Evolutionary conservation across 2,797 vertebrate species (phyloP).

Genomic region (Poecilia gillii): DNA sequence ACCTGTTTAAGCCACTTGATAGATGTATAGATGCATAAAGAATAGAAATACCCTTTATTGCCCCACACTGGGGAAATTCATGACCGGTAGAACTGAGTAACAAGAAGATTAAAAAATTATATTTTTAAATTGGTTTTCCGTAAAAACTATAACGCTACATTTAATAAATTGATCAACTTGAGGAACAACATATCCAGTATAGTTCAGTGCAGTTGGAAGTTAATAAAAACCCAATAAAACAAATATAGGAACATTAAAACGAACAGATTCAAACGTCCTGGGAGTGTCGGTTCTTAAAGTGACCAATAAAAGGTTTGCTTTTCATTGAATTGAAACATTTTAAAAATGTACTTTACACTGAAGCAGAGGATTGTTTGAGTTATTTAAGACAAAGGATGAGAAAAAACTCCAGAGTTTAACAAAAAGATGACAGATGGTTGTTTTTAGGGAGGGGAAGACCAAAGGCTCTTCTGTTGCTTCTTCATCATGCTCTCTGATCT

Average conservation of each 20-base stretch:
- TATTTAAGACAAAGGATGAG: not conserved
- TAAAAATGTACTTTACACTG: constrained; percentile 46
- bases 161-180: not conserved
- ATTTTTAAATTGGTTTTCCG: not conserved
- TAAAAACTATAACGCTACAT: not conserved
- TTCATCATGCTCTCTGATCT: constrained; percentile 34
- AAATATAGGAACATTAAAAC: not conserved
- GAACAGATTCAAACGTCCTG: not conserved
- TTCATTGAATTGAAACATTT: not conserved
- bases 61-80: not conserved
- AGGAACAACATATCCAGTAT: not conserved
- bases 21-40: not conserved
- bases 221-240: not conserved
- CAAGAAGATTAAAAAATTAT: not conserved
- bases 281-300: not conserved
- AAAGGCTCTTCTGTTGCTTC: constrained; percentile 38
- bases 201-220: not conserved
- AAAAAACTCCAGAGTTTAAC: not conserved
- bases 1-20: not conserved
- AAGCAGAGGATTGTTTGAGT: constrained; percentile 24
- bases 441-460: constrained; percentile 23
- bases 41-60: not conserved
- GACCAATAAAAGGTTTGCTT: not conserved
- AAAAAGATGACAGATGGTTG: constrained; percentile 4
- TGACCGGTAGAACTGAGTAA: not conserved